phyloP scores from a whole-genome alignment of 2,797 vertebrate species.

The Amblyraja radiata region DNA sequence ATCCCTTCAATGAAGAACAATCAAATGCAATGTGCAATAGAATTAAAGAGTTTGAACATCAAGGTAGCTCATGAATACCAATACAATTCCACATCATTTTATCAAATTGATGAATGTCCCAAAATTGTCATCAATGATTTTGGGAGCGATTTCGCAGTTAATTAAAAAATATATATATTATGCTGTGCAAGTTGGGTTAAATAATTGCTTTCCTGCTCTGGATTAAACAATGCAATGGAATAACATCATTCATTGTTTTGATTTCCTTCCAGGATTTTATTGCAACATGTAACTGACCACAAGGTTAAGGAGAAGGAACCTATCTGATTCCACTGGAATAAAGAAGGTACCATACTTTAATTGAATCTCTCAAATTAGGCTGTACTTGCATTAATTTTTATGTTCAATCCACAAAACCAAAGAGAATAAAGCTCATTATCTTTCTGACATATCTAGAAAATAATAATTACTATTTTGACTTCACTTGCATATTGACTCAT shows the following conservation, averaged over 20 bases:
- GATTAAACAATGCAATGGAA: neutral
- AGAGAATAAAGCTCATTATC: neutral
- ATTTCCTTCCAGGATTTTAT: neutral
- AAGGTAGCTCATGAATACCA: neutral
- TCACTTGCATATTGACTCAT: neutral
- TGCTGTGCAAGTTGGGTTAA: neutral
- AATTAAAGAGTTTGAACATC: neutral
- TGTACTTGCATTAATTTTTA: neutral
- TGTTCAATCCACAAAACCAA: neutral
- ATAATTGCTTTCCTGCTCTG: neutral
- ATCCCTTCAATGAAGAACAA: neutral
- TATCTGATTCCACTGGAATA: neutral
- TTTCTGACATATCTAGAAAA: neutral
- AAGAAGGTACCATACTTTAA: neutral
- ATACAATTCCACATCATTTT: neutral
- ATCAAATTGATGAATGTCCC: neutral
- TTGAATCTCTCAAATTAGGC: neutral
- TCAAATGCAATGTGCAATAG: neutral
- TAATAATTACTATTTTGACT: neutral
- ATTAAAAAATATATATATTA: neutral
- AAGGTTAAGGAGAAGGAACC: neutral
- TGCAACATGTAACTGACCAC: neutral
- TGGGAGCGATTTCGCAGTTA: neutral
- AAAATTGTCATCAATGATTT: neutral
- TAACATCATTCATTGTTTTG: neutral